Evolutionary conservation across 2,113 vertebrate genomes (phyloP), one percentile per base, ranked within the genome.

Genomic region (Brachyistius frenatus): DNA sequence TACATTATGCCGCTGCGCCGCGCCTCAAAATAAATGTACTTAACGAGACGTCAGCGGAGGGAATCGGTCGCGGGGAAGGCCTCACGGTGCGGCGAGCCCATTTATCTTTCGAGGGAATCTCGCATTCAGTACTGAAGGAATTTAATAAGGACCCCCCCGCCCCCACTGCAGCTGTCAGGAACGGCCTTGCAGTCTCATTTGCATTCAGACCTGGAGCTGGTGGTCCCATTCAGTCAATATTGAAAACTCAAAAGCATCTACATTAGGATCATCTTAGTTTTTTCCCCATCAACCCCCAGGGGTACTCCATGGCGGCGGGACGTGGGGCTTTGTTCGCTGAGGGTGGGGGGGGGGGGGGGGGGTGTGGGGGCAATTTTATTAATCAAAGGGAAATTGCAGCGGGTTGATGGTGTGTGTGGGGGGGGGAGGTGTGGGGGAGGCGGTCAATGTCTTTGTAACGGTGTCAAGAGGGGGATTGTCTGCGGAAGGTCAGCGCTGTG

Each of bases 401-500:
- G 67, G 23, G 23, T 23, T 23, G 23, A 23, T 23, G 23, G 23
- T 23, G 23, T 23, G 23, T 23, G 23, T 23, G 23, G 23, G 23
- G 23, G 80, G 80, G 74, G 64, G 35, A 73, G 73, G 83, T 57
- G 89, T 79, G 87, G 87, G 86, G 81, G 88, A 86, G 86, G 57
- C n/a, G 33, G 57, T 81, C 80, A 56, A 78, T 74, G 84, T 90
- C 91, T 94, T 93, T 93, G 89, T 94, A 81, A 79, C 30, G 15
- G 87, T 91, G 92, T 92, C 90, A 92, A 90, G 87, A 89, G 88
- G 88, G 79, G 79, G 87, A 86, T 88, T 73, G 88, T 90, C 87
- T 90, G 78, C 63, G 81, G 86, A 90, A 85, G 89, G 90, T 91
- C 89, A 91, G 87, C 69, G 31, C 78, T 52, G 82, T 7, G 65